A percentile compares a stretch with the other conserved stretches of the same genome.
phyloP scores from a whole-genome alignment of 1,140 invertebrate species.

The Caenorhabditis latens region DNA sequence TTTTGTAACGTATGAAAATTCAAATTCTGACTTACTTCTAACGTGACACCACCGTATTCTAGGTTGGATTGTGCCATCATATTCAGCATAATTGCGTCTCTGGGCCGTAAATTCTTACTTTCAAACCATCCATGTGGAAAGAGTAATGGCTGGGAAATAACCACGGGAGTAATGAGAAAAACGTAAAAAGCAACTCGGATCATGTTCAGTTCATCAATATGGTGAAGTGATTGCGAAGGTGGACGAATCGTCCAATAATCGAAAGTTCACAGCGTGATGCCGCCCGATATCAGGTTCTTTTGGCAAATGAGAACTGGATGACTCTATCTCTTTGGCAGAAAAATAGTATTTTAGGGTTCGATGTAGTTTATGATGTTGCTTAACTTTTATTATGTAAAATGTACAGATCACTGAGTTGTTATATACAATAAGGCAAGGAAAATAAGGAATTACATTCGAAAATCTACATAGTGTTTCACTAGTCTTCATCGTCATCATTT shows the following conservation, averaged over 20 bases:
- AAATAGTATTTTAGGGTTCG: neutral
- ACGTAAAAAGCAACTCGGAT: conserved; percentile 2
- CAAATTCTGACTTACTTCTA: conserved; percentile 22
- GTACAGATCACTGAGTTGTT: no score
- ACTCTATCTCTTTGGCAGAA: neutral
- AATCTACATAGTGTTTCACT: no score
- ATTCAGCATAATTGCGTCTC: conserved; percentile 54
- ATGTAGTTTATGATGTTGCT: neutral
- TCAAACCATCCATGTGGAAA: conserved; percentile 60
- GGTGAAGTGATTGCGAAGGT: neutral
- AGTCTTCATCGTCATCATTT: neutral
- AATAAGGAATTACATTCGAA: no score
- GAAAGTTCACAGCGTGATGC: conserved; percentile 46
- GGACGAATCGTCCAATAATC: conserved; percentile 31
- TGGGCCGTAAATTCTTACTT: conserved; percentile 52
- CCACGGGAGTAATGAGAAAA: neutral
- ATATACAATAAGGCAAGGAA: no score
- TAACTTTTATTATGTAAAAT: no score
- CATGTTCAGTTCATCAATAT: conserved; percentile 15
- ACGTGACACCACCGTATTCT: conserved; percentile 53
- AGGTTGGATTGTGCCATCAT: conserved; percentile 56
- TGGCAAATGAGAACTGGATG: conserved; percentile 21
- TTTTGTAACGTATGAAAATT: neutral
- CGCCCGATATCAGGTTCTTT: conserved; percentile 35
- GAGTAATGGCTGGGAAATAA: conserved; percentile 29